A percentile compares a stretch with the other conserved stretches of the same genome.
Evolutionary conservation across 2,888 invertebrate species (phyloP).

Genomic region (Dasypolia templi): DNA sequence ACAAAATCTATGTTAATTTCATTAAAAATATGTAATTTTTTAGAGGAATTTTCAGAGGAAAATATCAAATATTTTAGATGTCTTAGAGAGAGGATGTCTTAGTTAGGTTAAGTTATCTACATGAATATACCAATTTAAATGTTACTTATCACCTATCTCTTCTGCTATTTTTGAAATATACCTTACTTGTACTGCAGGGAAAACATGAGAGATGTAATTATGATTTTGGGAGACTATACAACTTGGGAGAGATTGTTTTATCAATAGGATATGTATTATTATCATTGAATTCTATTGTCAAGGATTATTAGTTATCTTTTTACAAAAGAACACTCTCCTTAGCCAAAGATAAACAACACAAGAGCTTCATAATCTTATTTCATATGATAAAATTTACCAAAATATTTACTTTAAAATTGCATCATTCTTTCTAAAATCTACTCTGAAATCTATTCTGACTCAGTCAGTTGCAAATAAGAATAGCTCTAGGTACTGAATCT

Average conservation of each 20-base stretch:
- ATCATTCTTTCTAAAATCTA: conserved; percentile 31
- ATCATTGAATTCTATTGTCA: background rate
- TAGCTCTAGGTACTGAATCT: conserved; percentile 4
- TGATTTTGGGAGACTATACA: too few species aligned
- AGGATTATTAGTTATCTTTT: background rate
- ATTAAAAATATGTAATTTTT: background rate
- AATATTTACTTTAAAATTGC: conserved; percentile 23
- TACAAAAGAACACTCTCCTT: background rate
- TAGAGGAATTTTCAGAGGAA: too few species aligned
- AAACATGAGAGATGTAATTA: background rate
- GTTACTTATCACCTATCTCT: background rate
- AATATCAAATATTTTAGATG: background rate
- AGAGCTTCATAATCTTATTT: conserved; percentile 5
- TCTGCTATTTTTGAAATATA: background rate
- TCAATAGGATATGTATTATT: background rate
- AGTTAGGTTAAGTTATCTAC: conserved; percentile 42
- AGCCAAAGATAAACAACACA: background rate
- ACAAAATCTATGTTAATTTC: background rate
- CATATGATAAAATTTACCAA: background rate
- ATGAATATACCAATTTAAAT: conserved; percentile 10
- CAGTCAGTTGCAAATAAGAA: too few species aligned
- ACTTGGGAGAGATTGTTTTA: background rate
- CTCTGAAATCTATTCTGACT: too few species aligned
- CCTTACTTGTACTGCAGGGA: background rate
- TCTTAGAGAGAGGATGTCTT: background rate